Conservation (phyloP, 1,140 invertebrate genomes). For the Charaxes varanes region DNA sequence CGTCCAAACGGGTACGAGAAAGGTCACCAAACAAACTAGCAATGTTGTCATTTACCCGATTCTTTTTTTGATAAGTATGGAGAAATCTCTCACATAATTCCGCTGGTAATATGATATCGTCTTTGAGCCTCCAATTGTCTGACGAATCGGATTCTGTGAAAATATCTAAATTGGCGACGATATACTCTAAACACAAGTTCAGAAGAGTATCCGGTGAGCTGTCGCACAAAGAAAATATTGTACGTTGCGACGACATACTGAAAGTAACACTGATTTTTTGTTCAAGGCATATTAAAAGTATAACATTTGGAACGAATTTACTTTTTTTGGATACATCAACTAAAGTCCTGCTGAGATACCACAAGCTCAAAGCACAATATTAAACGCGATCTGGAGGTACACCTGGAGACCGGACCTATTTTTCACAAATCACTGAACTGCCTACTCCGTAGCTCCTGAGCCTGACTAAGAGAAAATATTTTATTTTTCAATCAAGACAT, state of each 20-base stretch:
- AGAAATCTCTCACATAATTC: conserved; percentile 74
- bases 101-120: conserved; percentile 53
- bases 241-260: conserved; percentile 38
- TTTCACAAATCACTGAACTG: too few relatives aligned
- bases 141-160: conserved; percentile 39
- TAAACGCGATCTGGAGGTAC: too few relatives aligned
- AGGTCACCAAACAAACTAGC: conserved; percentile 83
- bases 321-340: too few relatives aligned
- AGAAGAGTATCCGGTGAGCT: conserved; percentile 42
- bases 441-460: too few relatives aligned
- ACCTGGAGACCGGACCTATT: too few relatives aligned
- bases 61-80: conserved; percentile 75
- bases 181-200: conserved; percentile 43
- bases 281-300: too few relatives aligned
- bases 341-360: too few relatives aligned
- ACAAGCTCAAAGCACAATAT: too few relatives aligned
- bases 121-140: conserved; percentile 40
- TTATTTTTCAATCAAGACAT: too few relatives aligned
- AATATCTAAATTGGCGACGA: conserved; percentile 44
- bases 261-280: conserved; percentile 18
- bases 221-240: conserved; percentile 38
- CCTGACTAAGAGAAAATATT: too few relatives aligned
- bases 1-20: conserved; percentile 79
- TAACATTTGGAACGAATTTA: too few relatives aligned
- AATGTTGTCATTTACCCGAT: conserved; percentile 78